Evolutionary conservation across 2,888 invertebrate genomes (phyloP).

Genomic region (Strigamia crassipes): DNA sequence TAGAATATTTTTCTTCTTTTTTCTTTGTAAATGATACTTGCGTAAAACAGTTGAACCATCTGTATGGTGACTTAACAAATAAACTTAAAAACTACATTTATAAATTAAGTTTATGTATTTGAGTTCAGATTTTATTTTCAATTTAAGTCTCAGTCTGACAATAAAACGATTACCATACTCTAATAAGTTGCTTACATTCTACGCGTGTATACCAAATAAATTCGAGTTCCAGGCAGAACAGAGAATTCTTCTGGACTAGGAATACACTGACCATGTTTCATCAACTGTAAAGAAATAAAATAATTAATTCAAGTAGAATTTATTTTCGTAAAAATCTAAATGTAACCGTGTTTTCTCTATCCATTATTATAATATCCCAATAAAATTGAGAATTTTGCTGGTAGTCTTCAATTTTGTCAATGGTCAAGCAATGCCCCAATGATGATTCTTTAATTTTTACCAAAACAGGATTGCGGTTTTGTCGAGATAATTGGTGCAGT

Average conservation of each 20-base stretch:
- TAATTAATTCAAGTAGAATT: not conserved
- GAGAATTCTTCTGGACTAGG: not conserved
- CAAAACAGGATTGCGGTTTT: not conserved
- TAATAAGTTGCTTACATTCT: not conserved
- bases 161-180: not conserved
- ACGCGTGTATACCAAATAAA: conserved; percentile 12
- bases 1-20: not conserved
- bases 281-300: not conserved
- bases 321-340: not conserved
- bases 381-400: not conserved
- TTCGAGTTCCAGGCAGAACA: not conserved
- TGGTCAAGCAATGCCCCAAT: not conserved
- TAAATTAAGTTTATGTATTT: not conserved
- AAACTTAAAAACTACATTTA: not conserved
- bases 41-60: not conserved
- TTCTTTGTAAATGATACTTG: not conserved
- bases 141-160: not conserved
- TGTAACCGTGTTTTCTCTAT: conserved; percentile 19
- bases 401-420: conserved; percentile 26
- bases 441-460: conserved; percentile 2
- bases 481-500: conserved; percentile 11
- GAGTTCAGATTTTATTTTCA: not conserved
- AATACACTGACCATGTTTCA: conserved; percentile 5
- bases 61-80: not conserved
- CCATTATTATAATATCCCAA: conserved; percentile 4